These are phyloP conservation scores for Macrosiphum euphorbiae DNA, from an alignment of 2,888 invertebrate species.

Conservation along the genomic window DNA sequence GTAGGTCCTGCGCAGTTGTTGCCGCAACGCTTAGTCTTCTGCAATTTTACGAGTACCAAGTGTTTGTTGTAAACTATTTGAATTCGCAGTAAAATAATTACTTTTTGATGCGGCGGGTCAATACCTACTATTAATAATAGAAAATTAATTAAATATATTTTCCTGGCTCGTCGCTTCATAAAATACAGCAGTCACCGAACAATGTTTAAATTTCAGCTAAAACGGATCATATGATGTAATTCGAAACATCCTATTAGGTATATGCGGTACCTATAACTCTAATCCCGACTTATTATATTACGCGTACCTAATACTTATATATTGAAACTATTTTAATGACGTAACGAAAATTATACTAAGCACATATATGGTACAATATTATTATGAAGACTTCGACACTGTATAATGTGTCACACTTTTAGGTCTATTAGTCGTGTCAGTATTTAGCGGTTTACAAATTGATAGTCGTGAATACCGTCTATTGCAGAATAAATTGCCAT, in stretches of 20 bases:
- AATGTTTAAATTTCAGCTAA: not conserved
- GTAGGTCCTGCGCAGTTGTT: not conserved
- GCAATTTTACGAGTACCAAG: not conserved
- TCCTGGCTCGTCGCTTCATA: not conserved
- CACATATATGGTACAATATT: not conserved
- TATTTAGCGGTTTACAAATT: not conserved
- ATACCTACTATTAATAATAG: no score
- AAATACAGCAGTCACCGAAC: not conserved
- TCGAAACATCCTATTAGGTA: not conserved
- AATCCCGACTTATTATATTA: not conserved
- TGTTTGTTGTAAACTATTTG: not conserved
- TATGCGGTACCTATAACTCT: not conserved
- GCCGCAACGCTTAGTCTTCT: not conserved
- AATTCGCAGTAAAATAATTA: not conserved
- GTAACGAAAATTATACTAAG: not conserved
- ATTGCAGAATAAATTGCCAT: not conserved
- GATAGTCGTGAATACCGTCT: not conserved
- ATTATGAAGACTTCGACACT: not conserved
- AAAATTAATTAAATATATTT: not conserved
- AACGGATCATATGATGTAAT: not conserved
- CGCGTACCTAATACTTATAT: not conserved
- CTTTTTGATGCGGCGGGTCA: no score
- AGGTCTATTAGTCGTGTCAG: not conserved
- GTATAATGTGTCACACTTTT: not conserved
- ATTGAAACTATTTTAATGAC: not conserved